phyloP scores from a whole-genome alignment of 2,113 vertebrate genomes.

The Otis tarda region DNA sequence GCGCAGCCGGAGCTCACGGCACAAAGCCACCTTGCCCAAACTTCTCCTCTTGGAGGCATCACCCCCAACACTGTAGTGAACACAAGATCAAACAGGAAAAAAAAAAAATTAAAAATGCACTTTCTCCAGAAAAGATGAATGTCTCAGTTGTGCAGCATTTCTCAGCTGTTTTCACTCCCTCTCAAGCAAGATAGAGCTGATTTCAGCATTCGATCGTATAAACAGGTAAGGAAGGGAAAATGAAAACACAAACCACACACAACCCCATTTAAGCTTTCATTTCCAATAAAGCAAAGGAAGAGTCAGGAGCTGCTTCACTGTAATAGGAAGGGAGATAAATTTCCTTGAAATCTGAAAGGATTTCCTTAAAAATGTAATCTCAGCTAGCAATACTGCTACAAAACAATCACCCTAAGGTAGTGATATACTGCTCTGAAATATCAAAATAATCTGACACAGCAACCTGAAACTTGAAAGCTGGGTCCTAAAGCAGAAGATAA shows the following conservation, averaged over 20 bases:
- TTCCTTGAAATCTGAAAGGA: neutral
- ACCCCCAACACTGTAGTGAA: rapidly evolving
- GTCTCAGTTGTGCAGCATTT: neutral
- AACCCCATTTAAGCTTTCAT: neutral
- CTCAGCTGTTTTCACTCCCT: neutral
- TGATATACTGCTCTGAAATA: neutral
- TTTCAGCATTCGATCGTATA: neutral
- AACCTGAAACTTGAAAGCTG: neutral
- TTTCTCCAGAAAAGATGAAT: neutral
- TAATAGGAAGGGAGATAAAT: neutral
- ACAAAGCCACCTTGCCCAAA: neutral
- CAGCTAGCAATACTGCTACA: neutral
- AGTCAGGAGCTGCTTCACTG: neutral
- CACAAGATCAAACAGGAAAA: neutral
- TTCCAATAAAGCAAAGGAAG: neutral
- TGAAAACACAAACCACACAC: neutral
- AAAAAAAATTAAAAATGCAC: rapidly evolving
- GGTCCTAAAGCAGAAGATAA: neutral
- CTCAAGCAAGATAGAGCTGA: neutral
- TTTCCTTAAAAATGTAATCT: neutral
- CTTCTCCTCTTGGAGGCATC: neutral
- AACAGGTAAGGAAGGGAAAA: neutral
- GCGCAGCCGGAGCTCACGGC: neutral
- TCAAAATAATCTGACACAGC: neutral
- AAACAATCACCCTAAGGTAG: neutral